Conservation (phyloP, 2,797 vertebrate species). For the Apogon talboti region DNA sequence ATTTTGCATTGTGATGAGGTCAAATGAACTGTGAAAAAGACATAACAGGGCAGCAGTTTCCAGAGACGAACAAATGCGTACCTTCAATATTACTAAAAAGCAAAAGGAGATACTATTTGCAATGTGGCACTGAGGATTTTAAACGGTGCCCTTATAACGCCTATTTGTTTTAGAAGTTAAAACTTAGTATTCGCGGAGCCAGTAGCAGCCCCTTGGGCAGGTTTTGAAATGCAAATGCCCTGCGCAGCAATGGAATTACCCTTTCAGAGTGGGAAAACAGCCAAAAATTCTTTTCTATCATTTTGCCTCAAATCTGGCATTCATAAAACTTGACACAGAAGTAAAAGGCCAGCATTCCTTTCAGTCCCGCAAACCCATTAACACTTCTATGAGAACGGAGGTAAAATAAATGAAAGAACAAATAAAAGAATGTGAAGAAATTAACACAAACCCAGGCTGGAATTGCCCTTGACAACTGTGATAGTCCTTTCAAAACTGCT, state of each 20-base stretch:
- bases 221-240: slow-evolving; percentile 71
- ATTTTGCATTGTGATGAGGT: slow-evolving; percentile 8
- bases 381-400: slow-evolving; percentile 40
- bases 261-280: slow-evolving; percentile 47
- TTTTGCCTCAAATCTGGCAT: slow-evolving; percentile 53
- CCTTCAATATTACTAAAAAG: slow-evolving; percentile 15
- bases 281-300: slow-evolving; percentile 45
- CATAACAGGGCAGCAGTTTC: slow-evolving; percentile 16
- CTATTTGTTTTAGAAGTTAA: slow-evolving; percentile 54
- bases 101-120: slow-evolving; percentile 30
- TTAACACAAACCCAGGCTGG: slow-evolving; percentile 90
- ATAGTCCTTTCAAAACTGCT: slow-evolving; percentile 92
- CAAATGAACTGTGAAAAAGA: slow-evolving; percentile 11
- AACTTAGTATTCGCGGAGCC: slow-evolving; percentile 45
- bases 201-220: slow-evolving; percentile 35
- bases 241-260: slow-evolving; percentile 35
- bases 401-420: slow-evolving; percentile 32
- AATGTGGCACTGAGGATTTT: slow-evolving; percentile 17
- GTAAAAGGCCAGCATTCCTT: slow-evolving; percentile 47
- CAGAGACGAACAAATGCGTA: slow-evolving; percentile 1
- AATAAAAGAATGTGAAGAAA: slow-evolving; percentile 49
- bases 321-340: slow-evolving; percentile 47
- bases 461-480: slow-evolving; percentile 95
- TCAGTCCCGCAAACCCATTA: slow-evolving; percentile 57
- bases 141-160: slow-evolving; percentile 40